Base-by-base conservation (phyloP, 2,888 invertebrate genomes). In the Sycophila texana region DNA sequence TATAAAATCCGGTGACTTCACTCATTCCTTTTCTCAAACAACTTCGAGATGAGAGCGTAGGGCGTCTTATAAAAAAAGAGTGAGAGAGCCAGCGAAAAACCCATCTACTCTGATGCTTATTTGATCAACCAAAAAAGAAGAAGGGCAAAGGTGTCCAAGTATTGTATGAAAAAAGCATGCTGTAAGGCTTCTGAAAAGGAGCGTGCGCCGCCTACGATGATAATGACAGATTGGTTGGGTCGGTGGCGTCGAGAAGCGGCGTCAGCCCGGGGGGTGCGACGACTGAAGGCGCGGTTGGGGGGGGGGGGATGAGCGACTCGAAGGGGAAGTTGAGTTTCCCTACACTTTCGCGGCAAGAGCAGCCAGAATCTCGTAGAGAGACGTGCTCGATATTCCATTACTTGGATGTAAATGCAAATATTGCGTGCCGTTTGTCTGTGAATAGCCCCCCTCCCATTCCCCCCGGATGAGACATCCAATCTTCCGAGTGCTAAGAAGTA, bases 311-410 rank as follows among this genome's bases (percentile, higher is more conserved):
- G 10, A 39, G 30, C 47, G 20, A 70, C 20, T 16, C 30, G 22
- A 26, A 73, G 61, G 3, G 55, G 68, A 49, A 39, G 53, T 39
- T 18, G 57, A 63, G 63, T 51, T 70, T 47, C 57, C 60, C 70
- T 58, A 58, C 66, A 70, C 70, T 63, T 70, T 65, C 58, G 12
- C 18, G n/a, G 10, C 18, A 58, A 57, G 18, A 70, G 39, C 53
- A 26, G n/a, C 20, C 22, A 39, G 60, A 55, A 72, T 61, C 73
- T 67, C 60, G 51, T 55, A 60, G 47, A 51, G 61, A 0, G 60
- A 75, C 70, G 66, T 61, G 55, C 80, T 84, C 84, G 82, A 85
- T 85, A 85, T 85, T 82, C 82, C 80, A 83, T 83, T 83, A 82
- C 82, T 76, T 57, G 63, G 79, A 74, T 58, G 79, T 57, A 68